Evolutionary conservation across 2,797 vertebrate genomes (phyloP).

Genomic region (Bucorvus abyssinicus): DNA sequence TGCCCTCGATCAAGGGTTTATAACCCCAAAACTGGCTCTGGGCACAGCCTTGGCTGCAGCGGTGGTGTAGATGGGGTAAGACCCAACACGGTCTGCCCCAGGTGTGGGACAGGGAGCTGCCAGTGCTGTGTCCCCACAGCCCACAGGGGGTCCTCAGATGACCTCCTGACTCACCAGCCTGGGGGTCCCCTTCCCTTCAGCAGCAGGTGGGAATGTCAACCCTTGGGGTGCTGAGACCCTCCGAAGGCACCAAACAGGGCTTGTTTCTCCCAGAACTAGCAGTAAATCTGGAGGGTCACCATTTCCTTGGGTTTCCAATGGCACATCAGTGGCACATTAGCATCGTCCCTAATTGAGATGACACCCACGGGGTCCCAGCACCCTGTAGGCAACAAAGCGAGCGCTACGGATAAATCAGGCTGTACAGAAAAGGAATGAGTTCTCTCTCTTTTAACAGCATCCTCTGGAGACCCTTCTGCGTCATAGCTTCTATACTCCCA

Average conservation of each 20-base stretch:
- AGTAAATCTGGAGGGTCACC: background rate
- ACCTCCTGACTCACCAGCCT: background rate
- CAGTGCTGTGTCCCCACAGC: background rate
- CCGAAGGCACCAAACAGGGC: background rate
- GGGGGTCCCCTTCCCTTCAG: background rate
- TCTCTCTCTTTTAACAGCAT: background rate
- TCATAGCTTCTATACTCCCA: background rate
- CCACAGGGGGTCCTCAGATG: background rate
- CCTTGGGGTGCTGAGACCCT: background rate
- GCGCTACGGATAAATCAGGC: background rate
- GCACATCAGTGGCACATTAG: background rate
- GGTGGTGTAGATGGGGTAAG: background rate
- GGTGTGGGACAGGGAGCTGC: background rate
- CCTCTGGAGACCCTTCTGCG: background rate
- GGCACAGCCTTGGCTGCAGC: background rate
- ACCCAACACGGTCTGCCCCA: background rate
- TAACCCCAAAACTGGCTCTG: background rate
- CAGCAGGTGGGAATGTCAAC: background rate
- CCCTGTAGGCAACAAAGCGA: rapidly evolving
- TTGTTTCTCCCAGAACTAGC: rapidly evolving
- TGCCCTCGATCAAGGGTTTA: background rate
- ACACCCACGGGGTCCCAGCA: background rate
- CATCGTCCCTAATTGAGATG: background rate
- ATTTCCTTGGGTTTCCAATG: background rate
- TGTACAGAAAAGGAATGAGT: background rate